Evolutionary conservation across 1,140 invertebrate species (phyloP), one percentile per base, ranked within the genome.

Genomic region (Drosophila kanapiae): DNA sequence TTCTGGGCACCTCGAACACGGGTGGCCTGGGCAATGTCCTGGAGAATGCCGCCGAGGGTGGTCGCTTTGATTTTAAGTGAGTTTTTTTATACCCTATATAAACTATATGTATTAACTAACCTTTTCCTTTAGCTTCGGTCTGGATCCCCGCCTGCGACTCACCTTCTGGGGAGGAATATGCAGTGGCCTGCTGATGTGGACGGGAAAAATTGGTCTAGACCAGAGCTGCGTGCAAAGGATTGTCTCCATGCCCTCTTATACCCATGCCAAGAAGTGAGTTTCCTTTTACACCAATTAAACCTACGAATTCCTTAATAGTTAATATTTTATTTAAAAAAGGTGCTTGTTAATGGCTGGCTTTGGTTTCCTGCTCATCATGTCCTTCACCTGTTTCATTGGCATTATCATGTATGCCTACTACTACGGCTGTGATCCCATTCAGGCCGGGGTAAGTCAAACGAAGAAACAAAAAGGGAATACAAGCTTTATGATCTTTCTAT

Each of bases 401-500:
- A 93, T 97, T 35, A 94, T 97, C 0, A 95, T 97, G 71, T 97
- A 95, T 82, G 96, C 96, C 3, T 94, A 94, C 29, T 97, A 96
- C 91, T 93, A 95, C 70, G 94, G 95, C 53, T 97, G 96, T 88
- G 96, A 97, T 93, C 96, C 96, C 1, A 92, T 97, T 35, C 92
- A 93, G 31, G 94, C 94, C 35, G 94, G 95, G 83, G 94, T 94
- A 87, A 93, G 83, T 2, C 0, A 1, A 8, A 0, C 0, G 23
- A 6, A 35, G 5, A 33, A 40, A 5, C 13, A 13, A 0, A 11
- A 45, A 1, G 18, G 18, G 6, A 18, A 5, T 45, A 43, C 4
- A 16, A n/a, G 37, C 37, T 14, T 13, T 14, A 40, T 40, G 38
- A 40, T 2, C n/a, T n/a, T n/a, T 23, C 23, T 2, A 23, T 23